Evolutionary conservation across 1,140 invertebrate genomes (phyloP).

Genomic region (Ephestia elutella): DNA sequence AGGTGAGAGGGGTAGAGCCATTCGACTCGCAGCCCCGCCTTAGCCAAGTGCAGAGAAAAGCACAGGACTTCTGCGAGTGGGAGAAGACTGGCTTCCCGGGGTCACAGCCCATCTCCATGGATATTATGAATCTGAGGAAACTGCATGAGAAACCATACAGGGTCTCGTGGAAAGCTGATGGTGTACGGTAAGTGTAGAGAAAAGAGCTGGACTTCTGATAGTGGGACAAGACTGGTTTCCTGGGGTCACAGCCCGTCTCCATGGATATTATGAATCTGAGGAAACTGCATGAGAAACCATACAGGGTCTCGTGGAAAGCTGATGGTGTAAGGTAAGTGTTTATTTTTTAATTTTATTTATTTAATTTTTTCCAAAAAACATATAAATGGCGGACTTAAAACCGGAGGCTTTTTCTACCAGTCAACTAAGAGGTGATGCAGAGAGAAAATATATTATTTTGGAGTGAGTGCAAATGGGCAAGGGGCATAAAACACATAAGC

Average conservation of each 20-base stretch:
- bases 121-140: slow-evolving; percentile 85
- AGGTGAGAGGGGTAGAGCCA: slow-evolving; percentile 77
- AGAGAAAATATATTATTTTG: no score
- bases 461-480: no score
- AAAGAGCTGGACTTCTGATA: slow-evolving; percentile 88
- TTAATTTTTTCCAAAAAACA: no score
- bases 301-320: slow-evolving; percentile 99
- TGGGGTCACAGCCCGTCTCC: slow-evolving; percentile 97
- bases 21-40: slow-evolving; percentile 79
- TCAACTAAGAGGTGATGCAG: no score
- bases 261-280: slow-evolving; percentile 92
- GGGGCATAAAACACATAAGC: no score
- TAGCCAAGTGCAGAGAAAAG: slow-evolving; percentile 81
- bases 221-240: slow-evolving; percentile 89
- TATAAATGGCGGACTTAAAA: no score
- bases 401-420: no score
- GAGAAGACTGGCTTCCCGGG: slow-evolving; percentile 91
- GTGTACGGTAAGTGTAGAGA: slow-evolving; percentile 90
- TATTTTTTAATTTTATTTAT: no score
- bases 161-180: slow-evolving; percentile 99
- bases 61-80: slow-evolving; percentile 90
- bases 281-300: slow-evolving; percentile 85
- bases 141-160: slow-evolving; percentile 89
- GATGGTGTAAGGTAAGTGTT: no score
- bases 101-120: slow-evolving; percentile 97